phyloP scores from a whole-genome alignment of 1,140 invertebrate species.

The Carcinoscorpius rotundicauda region DNA sequence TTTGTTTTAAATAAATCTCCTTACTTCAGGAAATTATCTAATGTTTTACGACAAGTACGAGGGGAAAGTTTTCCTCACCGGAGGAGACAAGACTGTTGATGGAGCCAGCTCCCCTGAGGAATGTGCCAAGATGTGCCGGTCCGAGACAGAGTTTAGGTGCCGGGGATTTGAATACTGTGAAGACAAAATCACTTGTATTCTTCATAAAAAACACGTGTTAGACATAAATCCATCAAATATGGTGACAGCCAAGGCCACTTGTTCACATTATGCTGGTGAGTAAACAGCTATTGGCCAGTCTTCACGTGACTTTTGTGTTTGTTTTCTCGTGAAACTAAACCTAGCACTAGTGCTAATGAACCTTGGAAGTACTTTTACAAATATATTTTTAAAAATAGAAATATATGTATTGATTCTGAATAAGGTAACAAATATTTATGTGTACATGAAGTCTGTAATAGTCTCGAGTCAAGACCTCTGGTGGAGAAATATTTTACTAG shows the following conservation, averaged over 20 bases:
- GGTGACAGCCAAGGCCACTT: not conserved
- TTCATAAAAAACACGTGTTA: slow-evolving; percentile 14
- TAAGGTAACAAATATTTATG: too few relatives aligned
- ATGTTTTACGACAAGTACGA: slow-evolving; percentile 8
- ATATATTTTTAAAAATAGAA: too few relatives aligned
- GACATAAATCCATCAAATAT: slow-evolving; percentile 2
- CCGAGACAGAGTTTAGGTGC: slow-evolving; percentile 6
- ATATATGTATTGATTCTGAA: too few relatives aligned
- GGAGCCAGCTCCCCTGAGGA: slow-evolving; percentile 3
- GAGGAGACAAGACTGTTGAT: not conserved
- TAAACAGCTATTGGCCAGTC: too few relatives aligned
- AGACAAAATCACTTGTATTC: slow-evolving; percentile 1
- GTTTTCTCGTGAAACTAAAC: too few relatives aligned
- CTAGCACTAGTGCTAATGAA: too few relatives aligned
- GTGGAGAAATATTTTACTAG: too few relatives aligned
- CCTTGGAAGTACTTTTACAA: too few relatives aligned
- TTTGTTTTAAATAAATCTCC: too few relatives aligned
- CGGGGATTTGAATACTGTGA: slow-evolving; percentile 15
- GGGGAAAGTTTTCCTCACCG: not conserved
- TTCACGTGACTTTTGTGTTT: too few relatives aligned
- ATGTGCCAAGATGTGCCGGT: slow-evolving; percentile 11
- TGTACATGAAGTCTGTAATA: too few relatives aligned
- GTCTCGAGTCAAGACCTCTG: too few relatives aligned
- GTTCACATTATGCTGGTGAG: slow-evolving; percentile 14
- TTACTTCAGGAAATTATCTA: slow-evolving; percentile 9